These are phyloP conservation scores for Orthonevra nobilis DNA, from an alignment of 2,888 invertebrate genomes.

Conservation along the genomic window DNA sequence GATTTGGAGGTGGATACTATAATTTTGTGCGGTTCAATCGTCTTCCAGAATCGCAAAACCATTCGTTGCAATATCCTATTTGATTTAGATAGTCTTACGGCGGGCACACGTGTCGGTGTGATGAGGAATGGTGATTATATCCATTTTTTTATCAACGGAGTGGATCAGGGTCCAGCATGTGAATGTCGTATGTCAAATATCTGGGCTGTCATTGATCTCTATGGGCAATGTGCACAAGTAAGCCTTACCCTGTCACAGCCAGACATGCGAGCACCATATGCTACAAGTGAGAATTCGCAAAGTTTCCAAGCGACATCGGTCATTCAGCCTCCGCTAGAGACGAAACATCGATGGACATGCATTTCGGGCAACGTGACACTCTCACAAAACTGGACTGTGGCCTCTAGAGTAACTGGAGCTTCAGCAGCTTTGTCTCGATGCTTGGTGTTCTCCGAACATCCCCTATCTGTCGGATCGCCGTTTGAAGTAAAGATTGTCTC, in stretches of 20 bases:
- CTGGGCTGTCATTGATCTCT: conserved; percentile 96
- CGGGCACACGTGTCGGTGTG: conserved; percentile 91
- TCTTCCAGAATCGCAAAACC: conserved; percentile 93
- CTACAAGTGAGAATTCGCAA: conserved; percentile 81
- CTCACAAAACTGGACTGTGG: conserved; percentile 79
- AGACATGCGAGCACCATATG: conserved; percentile 78
- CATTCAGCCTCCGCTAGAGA: conserved; percentile 81
- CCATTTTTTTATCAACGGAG: conserved; percentile 92
- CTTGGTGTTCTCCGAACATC: conserved; percentile 79
- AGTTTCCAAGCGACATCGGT: conserved; percentile 83
- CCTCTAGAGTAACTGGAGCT: conserved; percentile 77
- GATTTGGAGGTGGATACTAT: conserved; percentile 95
- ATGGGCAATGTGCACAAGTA: conserved; percentile 97
- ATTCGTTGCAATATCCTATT: conserved; percentile 91
- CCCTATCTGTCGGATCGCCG: conserved; percentile 78
- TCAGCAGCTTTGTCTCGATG: conserved; percentile 78
- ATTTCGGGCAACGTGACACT: conserved; percentile 79
- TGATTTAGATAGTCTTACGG: conserved; percentile 90
- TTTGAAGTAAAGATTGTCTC: conserved; percentile 79
- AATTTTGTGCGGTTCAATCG: conserved; percentile 94
- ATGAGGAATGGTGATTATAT: conserved; percentile 92
- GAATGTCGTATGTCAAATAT: conserved; percentile 89
- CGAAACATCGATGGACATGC: conserved; percentile 80
- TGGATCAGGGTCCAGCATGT: conserved; percentile 93
- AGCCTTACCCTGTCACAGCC: conserved; percentile 79